phyloP scores from a whole-genome alignment of 2,797 vertebrate genomes.

The Yasuhikotakia modesta region DNA sequence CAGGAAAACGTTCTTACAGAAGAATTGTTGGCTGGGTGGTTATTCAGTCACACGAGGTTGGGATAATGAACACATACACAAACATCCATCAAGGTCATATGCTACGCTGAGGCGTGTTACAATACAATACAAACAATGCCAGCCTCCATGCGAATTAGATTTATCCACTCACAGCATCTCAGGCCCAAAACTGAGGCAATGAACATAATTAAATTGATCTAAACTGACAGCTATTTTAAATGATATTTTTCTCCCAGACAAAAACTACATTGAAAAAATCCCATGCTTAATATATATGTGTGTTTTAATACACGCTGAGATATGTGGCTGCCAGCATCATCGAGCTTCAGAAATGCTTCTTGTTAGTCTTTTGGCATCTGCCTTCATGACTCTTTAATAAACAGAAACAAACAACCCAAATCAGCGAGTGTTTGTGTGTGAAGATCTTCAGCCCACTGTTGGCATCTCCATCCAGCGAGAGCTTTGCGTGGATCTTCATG shows the following conservation, averaged over 20 bases:
- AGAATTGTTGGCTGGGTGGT: not conserved
- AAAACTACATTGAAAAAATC: constrained; percentile 8
- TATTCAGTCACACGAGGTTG: not conserved
- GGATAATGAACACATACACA: not conserved
- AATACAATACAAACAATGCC: not conserved
- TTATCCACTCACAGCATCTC: not conserved
- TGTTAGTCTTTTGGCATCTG: constrained; percentile 57
- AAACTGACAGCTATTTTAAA: not conserved
- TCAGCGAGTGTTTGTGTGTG: constrained; percentile 43
- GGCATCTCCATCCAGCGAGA: constrained; percentile 49
- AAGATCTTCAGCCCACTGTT: constrained; percentile 47
- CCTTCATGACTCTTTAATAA: constrained; percentile 57
- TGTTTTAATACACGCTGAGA: constrained; percentile 37
- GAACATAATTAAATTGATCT: constrained; percentile 45
- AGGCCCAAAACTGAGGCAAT: constrained; percentile 29
- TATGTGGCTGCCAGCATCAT: constrained; percentile 42
- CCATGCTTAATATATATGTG: not conserved
- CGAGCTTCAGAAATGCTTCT: constrained; percentile 51
- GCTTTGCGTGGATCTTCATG: constrained; percentile 8
- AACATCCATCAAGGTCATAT: constrained; percentile 19
- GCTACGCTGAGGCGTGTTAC: not conserved
- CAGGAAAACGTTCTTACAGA: too few relatives aligned
- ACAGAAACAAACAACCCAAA: constrained; percentile 57
- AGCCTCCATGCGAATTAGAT: constrained; percentile 2
- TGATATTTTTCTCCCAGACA: not conserved